Percentiles rank a stretch among this genome's conserved stretches.
Conservation (phyloP, 2,113 vertebrate species). For the Xerus inauris region DNA sequence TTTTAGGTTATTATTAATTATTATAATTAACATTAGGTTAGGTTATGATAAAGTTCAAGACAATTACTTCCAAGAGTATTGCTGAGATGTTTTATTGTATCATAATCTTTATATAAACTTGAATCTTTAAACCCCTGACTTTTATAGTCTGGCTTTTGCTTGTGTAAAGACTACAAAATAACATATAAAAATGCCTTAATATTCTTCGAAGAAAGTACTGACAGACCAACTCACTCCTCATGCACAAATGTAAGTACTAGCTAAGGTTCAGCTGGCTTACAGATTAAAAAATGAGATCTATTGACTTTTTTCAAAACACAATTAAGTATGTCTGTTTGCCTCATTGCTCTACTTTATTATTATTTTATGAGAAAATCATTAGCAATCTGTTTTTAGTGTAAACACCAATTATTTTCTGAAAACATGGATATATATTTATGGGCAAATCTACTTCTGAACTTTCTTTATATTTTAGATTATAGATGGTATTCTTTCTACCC, state of each 20-base stretch:
- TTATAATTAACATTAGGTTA: too few relatives aligned
- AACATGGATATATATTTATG: not conserved
- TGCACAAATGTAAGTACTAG: not conserved
- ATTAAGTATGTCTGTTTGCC: not conserved
- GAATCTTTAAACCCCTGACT: not conserved
- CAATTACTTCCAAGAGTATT: not conserved
- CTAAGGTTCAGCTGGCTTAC: not conserved
- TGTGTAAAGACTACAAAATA: not conserved
- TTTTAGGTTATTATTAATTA: too few relatives aligned
- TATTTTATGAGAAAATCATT: not conserved
- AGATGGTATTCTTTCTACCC: not conserved
- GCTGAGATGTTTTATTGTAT: not conserved
- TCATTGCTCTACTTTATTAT: not conserved
- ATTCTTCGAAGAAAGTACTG: not conserved
- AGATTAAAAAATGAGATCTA: not conserved
- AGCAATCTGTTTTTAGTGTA: not conserved
- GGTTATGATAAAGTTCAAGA: not conserved
- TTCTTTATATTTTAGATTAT: not conserved
- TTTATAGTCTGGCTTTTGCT: not conserved
- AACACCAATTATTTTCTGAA: not conserved
- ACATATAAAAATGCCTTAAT: not conserved
- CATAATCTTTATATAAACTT: not conserved
- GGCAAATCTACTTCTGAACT: not conserved
- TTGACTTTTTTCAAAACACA: not conserved
- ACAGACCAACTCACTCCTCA: not conserved